Base-by-base conservation (phyloP, 2,113 vertebrate species). In the Cyprinodon brontotheroides region DNA sequence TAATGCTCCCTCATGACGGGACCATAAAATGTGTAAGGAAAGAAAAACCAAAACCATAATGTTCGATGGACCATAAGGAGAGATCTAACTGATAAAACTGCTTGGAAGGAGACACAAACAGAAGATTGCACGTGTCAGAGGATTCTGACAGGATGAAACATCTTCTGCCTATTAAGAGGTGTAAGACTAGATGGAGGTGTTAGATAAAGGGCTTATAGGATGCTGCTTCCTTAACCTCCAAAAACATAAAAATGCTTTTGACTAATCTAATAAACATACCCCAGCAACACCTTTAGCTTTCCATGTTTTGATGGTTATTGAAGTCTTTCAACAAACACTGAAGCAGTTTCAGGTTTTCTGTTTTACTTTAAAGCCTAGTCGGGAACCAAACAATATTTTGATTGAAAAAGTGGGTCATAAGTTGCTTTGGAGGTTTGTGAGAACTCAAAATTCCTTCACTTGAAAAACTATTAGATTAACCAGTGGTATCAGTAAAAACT, bases 151-250 rank as follows among this genome's bases (percentile, higher is more conserved):
- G 67, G 62, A 40, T 70, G 65, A 84, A 36, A 59, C 59, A 48
- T 69, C 36, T 60, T 70, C 53, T 15, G 40, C 47, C 48, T 12
- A 15, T 48, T 13, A 39, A 2, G 20, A 81, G 60, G 78, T 80
- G 77, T 88, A 63, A 75, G 72, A 68, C n/a, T 2, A 6, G 50
- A 61, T 39, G 74, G 53, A 50, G 41, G 37, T 60, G 40, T 20
- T 64, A 61, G 79, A 79, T 72, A 59, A 75, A 59, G 15, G 8
- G 65, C 39, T 66, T 47, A 39, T 39, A 80, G 47, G 48, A 53
- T 68, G 59, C 64, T 73, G 78, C 68, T 75, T 64, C 72, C 45
- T 76, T 81, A 79, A 79, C 2, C 5, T 70, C 29, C 29, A 65
- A 29, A 47, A 45, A 61, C 76, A 68, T 68, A 61, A 2, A 36